Conservation (phyloP, 2,113 vertebrate genomes). For the Pomatostomus ruficeps region DNA sequence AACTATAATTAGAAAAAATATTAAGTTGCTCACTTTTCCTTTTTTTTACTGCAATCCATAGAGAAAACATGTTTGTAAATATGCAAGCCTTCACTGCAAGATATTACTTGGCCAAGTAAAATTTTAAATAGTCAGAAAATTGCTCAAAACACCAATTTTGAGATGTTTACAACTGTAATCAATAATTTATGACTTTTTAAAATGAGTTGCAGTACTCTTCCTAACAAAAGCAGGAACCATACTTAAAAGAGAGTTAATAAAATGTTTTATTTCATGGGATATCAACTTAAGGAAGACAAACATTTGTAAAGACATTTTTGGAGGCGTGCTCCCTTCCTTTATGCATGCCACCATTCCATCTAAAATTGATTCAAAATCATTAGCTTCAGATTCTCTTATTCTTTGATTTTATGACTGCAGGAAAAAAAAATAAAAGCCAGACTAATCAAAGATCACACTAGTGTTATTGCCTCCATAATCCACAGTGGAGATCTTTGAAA, state of each 20-base stretch:
- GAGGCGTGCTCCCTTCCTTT: neutral
- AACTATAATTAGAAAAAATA: neutral
- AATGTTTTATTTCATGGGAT: neutral
- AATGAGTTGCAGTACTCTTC: neutral
- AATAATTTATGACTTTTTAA: neutral
- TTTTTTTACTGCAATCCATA: neutral
- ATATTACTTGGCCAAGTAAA: neutral
- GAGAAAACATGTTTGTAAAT: neutral
- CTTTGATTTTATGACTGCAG: neutral
- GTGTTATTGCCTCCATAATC: neutral
- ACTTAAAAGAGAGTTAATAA: neutral
- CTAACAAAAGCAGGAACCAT: neutral
- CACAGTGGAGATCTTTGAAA: neutral
- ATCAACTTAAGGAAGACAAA: neutral
- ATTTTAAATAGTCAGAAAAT: neutral
- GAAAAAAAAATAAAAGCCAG: rapidly evolving
- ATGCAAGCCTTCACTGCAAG: neutral
- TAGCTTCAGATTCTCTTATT: neutral
- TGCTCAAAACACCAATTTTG: neutral
- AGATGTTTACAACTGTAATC: neutral
- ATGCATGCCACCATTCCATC: neutral
- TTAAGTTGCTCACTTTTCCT: neutral
- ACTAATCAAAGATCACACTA: neutral
- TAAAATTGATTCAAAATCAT: neutral
- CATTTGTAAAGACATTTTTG: neutral